These are phyloP conservation scores for Operophtera brumata DNA, from an alignment of 2,888 invertebrate genomes.

Conservation along the genomic window DNA sequence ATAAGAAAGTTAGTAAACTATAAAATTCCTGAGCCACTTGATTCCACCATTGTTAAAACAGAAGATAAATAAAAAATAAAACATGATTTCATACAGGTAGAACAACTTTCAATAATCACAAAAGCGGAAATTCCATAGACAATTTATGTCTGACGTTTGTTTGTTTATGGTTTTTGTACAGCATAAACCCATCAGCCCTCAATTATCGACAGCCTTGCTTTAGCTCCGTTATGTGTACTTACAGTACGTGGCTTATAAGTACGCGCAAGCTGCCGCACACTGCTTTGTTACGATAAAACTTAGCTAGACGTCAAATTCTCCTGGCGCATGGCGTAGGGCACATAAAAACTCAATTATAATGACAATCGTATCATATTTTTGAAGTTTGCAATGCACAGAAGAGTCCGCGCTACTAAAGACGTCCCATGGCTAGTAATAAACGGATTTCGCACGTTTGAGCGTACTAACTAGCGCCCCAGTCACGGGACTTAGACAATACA, in stretches of 20 bases:
- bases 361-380: too few relatives aligned
- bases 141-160: slow-evolving; percentile 25
- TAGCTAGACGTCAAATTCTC: not conserved
- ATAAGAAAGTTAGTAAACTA: too few relatives aligned
- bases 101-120: slow-evolving; percentile 24
- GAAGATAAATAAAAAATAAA: slow-evolving; percentile 10
- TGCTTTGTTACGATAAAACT: not conserved
- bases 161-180: slow-evolving; percentile 34
- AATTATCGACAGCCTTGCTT: slow-evolving; percentile 31
- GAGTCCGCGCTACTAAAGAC: too few relatives aligned
- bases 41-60: not conserved
- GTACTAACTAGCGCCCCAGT: too few relatives aligned
- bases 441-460: too few relatives aligned
- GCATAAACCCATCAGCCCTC: slow-evolving; percentile 32
- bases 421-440: too few relatives aligned
- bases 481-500: too few relatives aligned
- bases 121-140: slow-evolving; percentile 30
- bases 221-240: slow-evolving; percentile 30
- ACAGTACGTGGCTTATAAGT: slow-evolving; percentile 1
- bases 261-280: not conserved
- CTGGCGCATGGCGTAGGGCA: too few relatives aligned
- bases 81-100: slow-evolving; percentile 15
- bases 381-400: too few relatives aligned
- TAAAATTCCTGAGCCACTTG: too few relatives aligned
- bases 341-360: too few relatives aligned